Evolutionary conservation across 2,888 invertebrate species (phyloP), one percentile per base, ranked within the genome.

Genomic region (Pomacea canaliculata): DNA sequence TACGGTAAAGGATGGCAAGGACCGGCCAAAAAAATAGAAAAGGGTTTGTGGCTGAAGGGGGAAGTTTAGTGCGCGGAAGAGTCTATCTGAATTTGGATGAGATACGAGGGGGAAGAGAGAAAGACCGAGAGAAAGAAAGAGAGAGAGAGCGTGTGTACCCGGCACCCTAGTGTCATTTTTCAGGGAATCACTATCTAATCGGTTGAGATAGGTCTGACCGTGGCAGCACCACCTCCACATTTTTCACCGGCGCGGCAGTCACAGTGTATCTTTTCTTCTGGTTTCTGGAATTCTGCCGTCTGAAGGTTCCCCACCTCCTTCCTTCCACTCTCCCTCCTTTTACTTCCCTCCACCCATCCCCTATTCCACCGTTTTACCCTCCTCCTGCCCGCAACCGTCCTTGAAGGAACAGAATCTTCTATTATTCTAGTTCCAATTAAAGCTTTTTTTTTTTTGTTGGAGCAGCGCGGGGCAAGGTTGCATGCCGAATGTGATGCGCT

Each of bases 111-210:
- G 46, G 19, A 12, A 7, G 71, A 63, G 23, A 49, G 71, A 49
- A 13, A 51, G 51, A 51, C 23, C 23, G 51, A 56, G 51, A 4
- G 51, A 56, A 56, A 46, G 71, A 49, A 13, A 51, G 51, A 51
- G 23, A 37, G 51, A 56, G 51, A 56, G 51, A 56, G 16, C 63
- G 63, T n/a, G 63, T 63, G 37, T 19, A 48, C 63, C 27, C 18
- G n/a, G 23, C 65, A 48, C 49, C 71, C 66, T 48, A 56, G 72
- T 66, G 66, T 66, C 72, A 51, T 72, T 72, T 72, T 65, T 72
- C 66, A 66, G 72, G n/a, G 72, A 46, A 13, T 18, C 56, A 66
- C 56, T 59, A 72, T 72, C 72, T 72, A 72, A 72, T 72, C 72
- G 46, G 18, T 66, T 48, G 49, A 72, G 72, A 72, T 72, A 66